phyloP scores from a whole-genome alignment of 1,140 invertebrate genomes.

The Xylocopa sonorina region DNA sequence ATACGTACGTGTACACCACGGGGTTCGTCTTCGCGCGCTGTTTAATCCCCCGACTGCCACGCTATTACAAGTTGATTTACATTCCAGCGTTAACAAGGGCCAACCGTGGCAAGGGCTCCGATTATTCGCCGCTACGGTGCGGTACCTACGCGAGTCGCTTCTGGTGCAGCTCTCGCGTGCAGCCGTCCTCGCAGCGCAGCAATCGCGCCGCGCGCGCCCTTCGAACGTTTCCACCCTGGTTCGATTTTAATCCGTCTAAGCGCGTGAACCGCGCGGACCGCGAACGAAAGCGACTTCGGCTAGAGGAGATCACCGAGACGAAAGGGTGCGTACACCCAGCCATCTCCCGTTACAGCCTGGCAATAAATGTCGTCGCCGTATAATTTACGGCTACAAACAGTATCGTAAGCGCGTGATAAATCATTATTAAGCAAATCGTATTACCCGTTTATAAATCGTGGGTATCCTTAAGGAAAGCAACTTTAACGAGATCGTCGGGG shows the following conservation, averaged over 20 bases:
- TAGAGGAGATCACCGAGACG: constrained; percentile 25
- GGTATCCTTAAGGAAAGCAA: constrained; percentile 50
- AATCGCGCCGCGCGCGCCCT: background rate
- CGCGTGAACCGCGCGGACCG: constrained; percentile 35
- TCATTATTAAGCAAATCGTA: constrained; percentile 69
- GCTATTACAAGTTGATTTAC: constrained; percentile 69
- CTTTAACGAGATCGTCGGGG: constrained; percentile 64
- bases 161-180: background rate
- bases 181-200: background rate
- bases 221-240: background rate
- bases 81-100: constrained; percentile 66
- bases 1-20: no score
- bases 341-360: constrained; percentile 29
- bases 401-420: constrained; percentile 55
- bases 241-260: constrained; percentile 19
- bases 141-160: background rate
- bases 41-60: constrained; percentile 58
- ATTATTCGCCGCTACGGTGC: constrained; percentile 26
- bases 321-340: constrained; percentile 22
- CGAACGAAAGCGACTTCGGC: constrained; percentile 8
- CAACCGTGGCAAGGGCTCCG: no score
- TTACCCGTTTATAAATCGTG: constrained; percentile 65
- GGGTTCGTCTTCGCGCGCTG: constrained; percentile 58
- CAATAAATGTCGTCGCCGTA: constrained; percentile 53
- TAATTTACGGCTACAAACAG: constrained; percentile 56